Percentiles rank a stretch among this genome's conserved stretches.
These are phyloP conservation scores for Coenobita brevimanus DNA, from an alignment of 1,140 invertebrate species.

Conservation along the genomic window DNA sequence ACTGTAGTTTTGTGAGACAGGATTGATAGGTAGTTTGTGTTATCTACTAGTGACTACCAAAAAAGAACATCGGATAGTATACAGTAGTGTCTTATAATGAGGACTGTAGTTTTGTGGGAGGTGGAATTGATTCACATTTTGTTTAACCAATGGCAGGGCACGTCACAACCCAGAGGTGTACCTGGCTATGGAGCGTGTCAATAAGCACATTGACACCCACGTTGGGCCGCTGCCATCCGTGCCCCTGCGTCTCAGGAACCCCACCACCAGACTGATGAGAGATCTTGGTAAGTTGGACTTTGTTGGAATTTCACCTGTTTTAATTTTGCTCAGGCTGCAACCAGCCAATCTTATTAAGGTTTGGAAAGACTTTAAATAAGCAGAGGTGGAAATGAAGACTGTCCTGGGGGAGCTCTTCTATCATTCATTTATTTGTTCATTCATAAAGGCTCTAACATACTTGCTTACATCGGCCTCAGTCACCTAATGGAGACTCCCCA, in stretches of 20 bases:
- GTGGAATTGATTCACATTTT: not conserved
- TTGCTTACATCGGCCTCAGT: no score
- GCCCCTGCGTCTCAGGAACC: slow-evolving; percentile 85
- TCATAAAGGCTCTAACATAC: no score
- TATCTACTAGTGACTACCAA: no score
- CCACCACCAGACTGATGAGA: slow-evolving; percentile 85
- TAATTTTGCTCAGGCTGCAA: not conserved
- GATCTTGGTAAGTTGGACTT: slow-evolving; percentile 76
- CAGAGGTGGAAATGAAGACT: no score
- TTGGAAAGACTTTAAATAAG: not conserved
- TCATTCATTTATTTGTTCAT: no score
- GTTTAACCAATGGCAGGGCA: slow-evolving; percentile 74
- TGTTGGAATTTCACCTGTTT: not conserved
- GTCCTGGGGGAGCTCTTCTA: no score
- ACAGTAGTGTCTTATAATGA: no score
- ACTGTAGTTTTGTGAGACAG: no score
- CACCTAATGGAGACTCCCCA: no score
- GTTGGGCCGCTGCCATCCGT: slow-evolving; percentile 81
- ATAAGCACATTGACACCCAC: slow-evolving; percentile 78
- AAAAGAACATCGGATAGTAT: no score
- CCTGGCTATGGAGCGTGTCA: slow-evolving; percentile 79
- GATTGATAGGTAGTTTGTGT: no score
- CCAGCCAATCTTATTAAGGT: not conserved
- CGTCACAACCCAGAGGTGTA: slow-evolving; percentile 84
- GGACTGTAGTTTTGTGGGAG: not conserved